Conservation (phyloP, 37 sponge, comb jelly and placozoan species). For the Diacarnus erythraeanus region DNA sequence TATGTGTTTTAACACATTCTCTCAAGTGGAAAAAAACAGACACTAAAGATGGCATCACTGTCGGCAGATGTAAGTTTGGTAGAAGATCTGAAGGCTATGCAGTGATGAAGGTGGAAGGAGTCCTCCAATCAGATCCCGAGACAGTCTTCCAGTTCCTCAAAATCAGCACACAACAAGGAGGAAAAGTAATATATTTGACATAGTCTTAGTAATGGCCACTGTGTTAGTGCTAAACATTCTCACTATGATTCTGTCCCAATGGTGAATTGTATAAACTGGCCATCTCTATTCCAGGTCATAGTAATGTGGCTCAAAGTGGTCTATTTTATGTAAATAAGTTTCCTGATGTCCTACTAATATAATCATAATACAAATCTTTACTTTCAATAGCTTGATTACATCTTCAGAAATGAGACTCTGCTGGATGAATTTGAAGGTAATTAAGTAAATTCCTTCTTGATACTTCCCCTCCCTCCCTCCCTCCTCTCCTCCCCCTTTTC, state of each 20-base stretch:
- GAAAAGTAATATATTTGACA: slow-evolving; percentile 57
- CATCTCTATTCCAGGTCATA: no score
- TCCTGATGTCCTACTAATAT: no score
- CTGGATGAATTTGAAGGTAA: slow-evolving; percentile 65
- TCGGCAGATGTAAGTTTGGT: slow-evolving; percentile 76
- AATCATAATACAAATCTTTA: no score
- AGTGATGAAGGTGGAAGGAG: slow-evolving; percentile 78
- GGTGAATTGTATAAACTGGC: no score
- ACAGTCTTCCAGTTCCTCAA: slow-evolving; percentile 72
- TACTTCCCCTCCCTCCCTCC: no score
- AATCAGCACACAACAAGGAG: slow-evolving; percentile 73
- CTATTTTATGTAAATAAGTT: no score
- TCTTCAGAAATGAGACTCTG: slow-evolving; percentile 75
- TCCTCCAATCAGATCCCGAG: slow-evolving; percentile 35
- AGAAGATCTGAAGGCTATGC: slow-evolving; percentile 42
- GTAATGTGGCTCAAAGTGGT: no score
- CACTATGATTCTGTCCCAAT: no score
- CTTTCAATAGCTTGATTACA: slow-evolving; percentile 78
- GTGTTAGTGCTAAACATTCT: no score
- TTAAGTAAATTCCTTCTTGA: not conserved
- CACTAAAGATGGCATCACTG: slow-evolving; percentile 70
- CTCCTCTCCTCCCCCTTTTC: no score
- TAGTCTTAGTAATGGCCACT: no score
- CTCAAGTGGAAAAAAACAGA: slow-evolving; percentile 69
- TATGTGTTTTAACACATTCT: slow-evolving; percentile 36